Conservation (phyloP, 2,797 vertebrate genomes). For the Halcyon leucocephala region DNA sequence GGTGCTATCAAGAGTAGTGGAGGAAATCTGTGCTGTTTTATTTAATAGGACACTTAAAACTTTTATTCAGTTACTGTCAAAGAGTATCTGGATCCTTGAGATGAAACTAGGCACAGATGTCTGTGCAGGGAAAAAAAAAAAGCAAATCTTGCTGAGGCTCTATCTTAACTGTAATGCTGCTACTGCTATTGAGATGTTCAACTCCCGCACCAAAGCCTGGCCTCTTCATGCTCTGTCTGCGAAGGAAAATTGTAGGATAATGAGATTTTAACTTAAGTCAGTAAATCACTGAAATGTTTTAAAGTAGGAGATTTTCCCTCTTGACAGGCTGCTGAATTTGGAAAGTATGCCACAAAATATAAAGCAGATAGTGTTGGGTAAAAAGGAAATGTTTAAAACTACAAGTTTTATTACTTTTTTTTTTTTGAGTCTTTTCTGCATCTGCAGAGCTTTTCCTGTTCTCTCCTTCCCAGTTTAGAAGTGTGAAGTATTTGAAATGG, state of each 20-base stretch:
- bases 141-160: background rate
- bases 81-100: background rate
- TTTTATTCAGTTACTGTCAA: background rate
- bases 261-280: background rate
- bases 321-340: background rate
- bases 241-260: slow-evolving; percentile 3
- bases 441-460: background rate
- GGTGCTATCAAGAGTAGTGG: background rate
- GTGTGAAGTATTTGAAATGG: background rate
- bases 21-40: background rate
- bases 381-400: background rate
- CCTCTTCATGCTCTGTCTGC: background rate
- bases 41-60: background rate
- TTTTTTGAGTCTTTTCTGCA: background rate
- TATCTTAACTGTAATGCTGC: background rate
- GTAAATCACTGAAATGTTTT: slow-evolving; percentile 15
- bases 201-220: background rate
- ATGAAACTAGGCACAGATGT: background rate
- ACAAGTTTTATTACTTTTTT: background rate
- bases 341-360: background rate
- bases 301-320: background rate
- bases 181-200: background rate
- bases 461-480: background rate
- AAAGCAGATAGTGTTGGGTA: background rate
- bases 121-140: background rate